These are phyloP conservation scores for Megalonaias nervosa DNA, from an alignment of 1,140 invertebrate species.

Conservation along the genomic window DNA sequence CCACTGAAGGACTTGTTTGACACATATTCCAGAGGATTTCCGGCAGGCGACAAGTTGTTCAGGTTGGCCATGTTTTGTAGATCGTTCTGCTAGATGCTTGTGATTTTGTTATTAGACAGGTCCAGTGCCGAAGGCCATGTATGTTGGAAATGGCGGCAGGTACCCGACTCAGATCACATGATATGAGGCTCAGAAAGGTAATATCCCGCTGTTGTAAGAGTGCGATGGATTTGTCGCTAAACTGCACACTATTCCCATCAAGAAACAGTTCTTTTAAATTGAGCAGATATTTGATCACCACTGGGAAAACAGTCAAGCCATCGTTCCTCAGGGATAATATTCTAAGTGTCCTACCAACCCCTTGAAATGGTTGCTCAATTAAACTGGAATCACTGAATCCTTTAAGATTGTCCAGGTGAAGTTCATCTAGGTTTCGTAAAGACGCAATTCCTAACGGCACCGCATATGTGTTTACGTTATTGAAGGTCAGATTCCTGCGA, in stretches of 20 bases:
- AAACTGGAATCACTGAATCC: constrained; percentile 24
- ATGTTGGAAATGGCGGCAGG: constrained; percentile 30
- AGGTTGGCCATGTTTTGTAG: constrained; percentile 13
- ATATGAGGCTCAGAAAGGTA: constrained; percentile 4
- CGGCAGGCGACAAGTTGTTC: not conserved
- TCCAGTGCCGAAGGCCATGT: constrained; percentile 3
- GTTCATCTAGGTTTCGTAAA: constrained; percentile 8
- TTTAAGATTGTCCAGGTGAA: constrained; percentile 21
- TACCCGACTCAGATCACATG: constrained; percentile 22
- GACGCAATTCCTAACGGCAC: constrained; percentile 18
- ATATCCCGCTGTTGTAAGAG: constrained; percentile 15
- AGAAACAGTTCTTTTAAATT: constrained; percentile 10
- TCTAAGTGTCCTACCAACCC: constrained; percentile 11
- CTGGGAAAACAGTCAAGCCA: constrained; percentile 27
- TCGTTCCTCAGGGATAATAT: constrained; percentile 24
- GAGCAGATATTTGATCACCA: constrained; percentile 20
- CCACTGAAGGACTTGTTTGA: constrained; percentile 26
- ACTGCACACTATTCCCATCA: constrained; percentile 26
- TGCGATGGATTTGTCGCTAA: constrained; percentile 29
- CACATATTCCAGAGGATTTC: constrained; percentile 20
- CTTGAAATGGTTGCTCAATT: constrained; percentile 15
- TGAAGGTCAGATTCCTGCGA: constrained; percentile 9
- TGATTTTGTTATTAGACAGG: constrained; percentile 19
- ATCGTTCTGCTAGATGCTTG: constrained; percentile 32
- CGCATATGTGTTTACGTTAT: constrained; percentile 3